These are phyloP conservation scores for Centropyge bicolor DNA, from an alignment of 2,797 vertebrate genomes.

Conservation along the genomic window DNA sequence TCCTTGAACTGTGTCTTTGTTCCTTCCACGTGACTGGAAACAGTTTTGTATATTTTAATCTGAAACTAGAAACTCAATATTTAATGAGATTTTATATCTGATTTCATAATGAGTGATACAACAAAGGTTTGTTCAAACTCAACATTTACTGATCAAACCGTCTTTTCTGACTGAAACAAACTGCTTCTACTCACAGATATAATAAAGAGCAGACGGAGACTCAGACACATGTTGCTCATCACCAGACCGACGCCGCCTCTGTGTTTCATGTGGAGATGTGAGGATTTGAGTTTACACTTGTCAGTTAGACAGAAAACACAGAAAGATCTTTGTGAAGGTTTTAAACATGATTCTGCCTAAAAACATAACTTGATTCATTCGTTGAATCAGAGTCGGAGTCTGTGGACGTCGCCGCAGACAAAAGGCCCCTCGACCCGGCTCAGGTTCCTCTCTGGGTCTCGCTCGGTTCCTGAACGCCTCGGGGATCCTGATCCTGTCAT, in stretches of 20 bases:
- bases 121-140: background rate
- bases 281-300: background rate
- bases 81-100: background rate
- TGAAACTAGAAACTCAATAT: background rate
- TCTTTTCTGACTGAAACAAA: background rate
- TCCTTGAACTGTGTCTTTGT: background rate
- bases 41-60: background rate
- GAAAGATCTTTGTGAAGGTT: background rate
- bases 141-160: background rate
- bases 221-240: too few species aligned
- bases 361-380: background rate
- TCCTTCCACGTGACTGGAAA: fast-evolving
- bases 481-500: too few species aligned
- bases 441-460: too few species aligned
- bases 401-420: too few species aligned
- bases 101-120: background rate
- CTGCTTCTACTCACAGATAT: too few species aligned
- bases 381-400: background rate
- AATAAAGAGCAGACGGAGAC: too few species aligned
- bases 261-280: too few species aligned
- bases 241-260: too few species aligned
- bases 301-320: background rate
- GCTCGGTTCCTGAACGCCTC: too few species aligned
- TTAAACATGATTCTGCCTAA: background rate
- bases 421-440: too few species aligned